Percentiles rank a stretch among this genome's conserved stretches.
Evolutionary conservation across 2,113 vertebrate species (phyloP).

Genomic region (Eptesicus fuscus): DNA sequence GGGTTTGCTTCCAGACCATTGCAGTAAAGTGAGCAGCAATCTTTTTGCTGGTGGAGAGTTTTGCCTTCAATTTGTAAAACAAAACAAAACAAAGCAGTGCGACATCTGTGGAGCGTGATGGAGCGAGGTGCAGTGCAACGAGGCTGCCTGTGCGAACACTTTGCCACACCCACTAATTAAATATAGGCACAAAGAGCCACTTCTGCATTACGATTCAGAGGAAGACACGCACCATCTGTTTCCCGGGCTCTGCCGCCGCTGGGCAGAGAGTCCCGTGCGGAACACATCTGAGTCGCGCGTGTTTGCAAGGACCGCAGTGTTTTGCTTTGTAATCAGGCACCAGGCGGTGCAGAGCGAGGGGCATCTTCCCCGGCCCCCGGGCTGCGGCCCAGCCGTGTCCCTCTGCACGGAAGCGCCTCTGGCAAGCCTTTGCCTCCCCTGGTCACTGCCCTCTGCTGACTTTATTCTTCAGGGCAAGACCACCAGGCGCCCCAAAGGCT

Average conservation of each 20-base stretch:
- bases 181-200: background rate
- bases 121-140: background rate
- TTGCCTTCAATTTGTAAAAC: background rate
- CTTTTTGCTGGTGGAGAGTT: background rate
- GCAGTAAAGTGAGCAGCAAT: background rate
- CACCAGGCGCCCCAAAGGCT: background rate
- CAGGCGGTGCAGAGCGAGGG: fast-evolving
- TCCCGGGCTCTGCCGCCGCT: background rate
- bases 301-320: background rate
- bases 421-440: background rate
- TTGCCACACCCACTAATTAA: background rate
- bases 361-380: background rate
- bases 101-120: background rate
- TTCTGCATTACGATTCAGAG: background rate
- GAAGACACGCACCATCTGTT: background rate
- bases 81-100: too few relatives aligned
- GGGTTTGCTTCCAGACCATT: background rate
- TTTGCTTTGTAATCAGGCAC: fast-evolving
- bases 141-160: background rate
- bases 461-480: background rate
- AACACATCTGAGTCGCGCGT: background rate
- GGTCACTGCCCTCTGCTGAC: background rate
- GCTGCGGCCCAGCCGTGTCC: fast-evolving
- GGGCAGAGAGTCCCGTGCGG: background rate
- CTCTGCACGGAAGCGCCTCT: background rate